phyloP scores from a whole-genome alignment of 2,797 vertebrate species.

The Toxotes lorentzi region DNA sequence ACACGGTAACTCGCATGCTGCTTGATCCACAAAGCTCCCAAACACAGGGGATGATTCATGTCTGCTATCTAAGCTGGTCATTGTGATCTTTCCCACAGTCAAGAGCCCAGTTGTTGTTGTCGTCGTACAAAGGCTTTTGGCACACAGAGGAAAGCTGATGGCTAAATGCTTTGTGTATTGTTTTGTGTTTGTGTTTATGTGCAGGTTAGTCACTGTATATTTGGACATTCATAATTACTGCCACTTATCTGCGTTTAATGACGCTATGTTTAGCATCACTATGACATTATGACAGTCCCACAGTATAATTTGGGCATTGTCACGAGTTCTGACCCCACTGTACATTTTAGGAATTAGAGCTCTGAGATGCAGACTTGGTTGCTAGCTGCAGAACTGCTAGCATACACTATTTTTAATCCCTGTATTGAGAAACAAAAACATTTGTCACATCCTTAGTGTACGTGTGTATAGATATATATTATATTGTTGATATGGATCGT shows the following conservation, averaged over 20 bases:
- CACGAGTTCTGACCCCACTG: constrained; percentile 7
- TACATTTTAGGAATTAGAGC: constrained; percentile 18
- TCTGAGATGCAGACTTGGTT: neutral
- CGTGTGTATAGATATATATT: neutral
- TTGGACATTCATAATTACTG: constrained; percentile 13
- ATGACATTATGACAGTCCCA: neutral
- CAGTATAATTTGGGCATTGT: constrained; percentile 7
- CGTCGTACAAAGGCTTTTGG: constrained; percentile 49
- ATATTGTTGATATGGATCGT: neutral
- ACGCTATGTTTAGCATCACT: constrained; percentile 11
- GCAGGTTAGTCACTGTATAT: neutral
- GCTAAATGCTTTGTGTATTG: constrained; percentile 28
- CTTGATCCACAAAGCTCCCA: constrained; percentile 59
- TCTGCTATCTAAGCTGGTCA: constrained; percentile 75
- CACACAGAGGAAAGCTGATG: constrained; percentile 28
- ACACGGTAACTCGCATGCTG: constrained; percentile 19
- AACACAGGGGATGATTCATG: constrained; percentile 78
- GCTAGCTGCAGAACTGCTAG: neutral
- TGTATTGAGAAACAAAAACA: neutral
- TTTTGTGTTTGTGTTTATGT: constrained; percentile 33
- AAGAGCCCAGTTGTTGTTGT: constrained; percentile 60
- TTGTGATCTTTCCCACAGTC: constrained; percentile 65
- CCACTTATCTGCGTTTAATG: constrained; percentile 24
- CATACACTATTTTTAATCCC: neutral
- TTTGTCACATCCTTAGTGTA: neutral